Evolutionary conservation across 2,113 vertebrate genomes (phyloP).

Genomic region (Silurus asotus): DNA sequence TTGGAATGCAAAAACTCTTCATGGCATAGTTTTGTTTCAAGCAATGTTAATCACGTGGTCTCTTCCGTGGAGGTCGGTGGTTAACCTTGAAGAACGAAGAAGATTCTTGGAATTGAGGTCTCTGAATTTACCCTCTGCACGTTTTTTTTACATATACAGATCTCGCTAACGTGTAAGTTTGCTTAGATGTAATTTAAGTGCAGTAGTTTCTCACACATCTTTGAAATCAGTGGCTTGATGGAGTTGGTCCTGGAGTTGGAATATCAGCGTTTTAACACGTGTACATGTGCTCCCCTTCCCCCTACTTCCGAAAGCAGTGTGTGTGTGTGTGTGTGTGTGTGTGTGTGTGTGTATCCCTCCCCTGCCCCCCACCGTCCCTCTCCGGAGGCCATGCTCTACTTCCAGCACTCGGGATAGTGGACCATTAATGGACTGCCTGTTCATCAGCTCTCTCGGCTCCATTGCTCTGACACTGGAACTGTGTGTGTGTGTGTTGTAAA

Average conservation of each 20-base stretch:
- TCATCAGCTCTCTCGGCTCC: conserved; percentile 49
- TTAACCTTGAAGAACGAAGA: background rate
- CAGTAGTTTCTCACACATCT: background rate
- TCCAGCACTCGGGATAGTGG: conserved; percentile 37
- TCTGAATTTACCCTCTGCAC: background rate
- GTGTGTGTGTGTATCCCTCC: background rate
- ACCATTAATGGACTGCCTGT: conserved; percentile 53
- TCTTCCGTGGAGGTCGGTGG: background rate
- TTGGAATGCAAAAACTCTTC: too few species aligned
- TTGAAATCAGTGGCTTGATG: background rate
- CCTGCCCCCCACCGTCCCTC: background rate
- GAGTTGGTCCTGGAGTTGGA: background rate
- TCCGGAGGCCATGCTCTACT: conserved; percentile 45
- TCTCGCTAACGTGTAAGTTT: background rate
- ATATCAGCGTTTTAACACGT: background rate
- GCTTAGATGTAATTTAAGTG: background rate
- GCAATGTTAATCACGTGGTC: background rate
- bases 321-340: background rate
- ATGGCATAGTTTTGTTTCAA: background rate
- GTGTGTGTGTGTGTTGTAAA: conserved; percentile 16
- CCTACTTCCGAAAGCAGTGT: conserved; percentile 14
- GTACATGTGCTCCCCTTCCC: conserved; percentile 1
- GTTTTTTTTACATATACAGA: background rate
- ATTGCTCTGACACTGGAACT: conserved; percentile 47
- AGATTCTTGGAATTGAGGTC: background rate